Evolutionary conservation across 2,888 invertebrate species (phyloP), one percentile per base, ranked within the genome.

Genomic region (Baronia brevicornis): DNA sequence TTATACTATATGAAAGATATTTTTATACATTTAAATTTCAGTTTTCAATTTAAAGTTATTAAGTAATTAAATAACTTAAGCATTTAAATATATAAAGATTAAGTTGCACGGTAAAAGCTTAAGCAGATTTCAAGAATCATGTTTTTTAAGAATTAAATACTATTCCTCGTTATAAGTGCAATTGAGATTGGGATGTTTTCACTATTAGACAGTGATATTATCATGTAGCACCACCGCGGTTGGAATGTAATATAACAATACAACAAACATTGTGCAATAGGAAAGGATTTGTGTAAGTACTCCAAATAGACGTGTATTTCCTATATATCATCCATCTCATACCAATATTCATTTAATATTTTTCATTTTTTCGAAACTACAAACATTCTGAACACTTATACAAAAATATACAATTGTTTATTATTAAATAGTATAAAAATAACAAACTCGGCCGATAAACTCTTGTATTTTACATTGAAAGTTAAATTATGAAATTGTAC

Each of bases 161-260:
- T n/a, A n/a, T n/a, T n/a, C n/a, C n/a, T n/a, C n/a, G n/a, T n/a
- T n/a, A n/a, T n/a, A n/a, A n/a, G n/a, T n/a, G n/a, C n/a, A n/a
- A n/a, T n/a, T n/a, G n/a, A n/a, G n/a, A n/a, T n/a, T n/a, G n/a
- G n/a, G n/a, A n/a, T n/a, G n/a, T n/a, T n/a, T n/a, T n/a, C n/a
- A n/a, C n/a, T 52, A 63, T 56, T 59, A 52, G 56, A 63, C 60
- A 62, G 63, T 69, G 69, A 71, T 69, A 69, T 67, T n/a, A 68
- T 67, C 52, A 64, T 56, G 49, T 46, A 46, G 20, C 43, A 28
- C 49, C 43, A 28, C 10, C 11, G 1, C n/a, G 12, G 7, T 22
- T 50, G 50, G 52, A 52, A 52, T 52, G 52, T 52, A 33, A 26
- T 33, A 44, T 31, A 18, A 29, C 41, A 41, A 46, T 38, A 46